Evolutionary conservation across 2,797 vertebrate genomes (phyloP), one percentile per base, ranked within the genome.

Genomic region (Enteromius radiatus): DNA sequence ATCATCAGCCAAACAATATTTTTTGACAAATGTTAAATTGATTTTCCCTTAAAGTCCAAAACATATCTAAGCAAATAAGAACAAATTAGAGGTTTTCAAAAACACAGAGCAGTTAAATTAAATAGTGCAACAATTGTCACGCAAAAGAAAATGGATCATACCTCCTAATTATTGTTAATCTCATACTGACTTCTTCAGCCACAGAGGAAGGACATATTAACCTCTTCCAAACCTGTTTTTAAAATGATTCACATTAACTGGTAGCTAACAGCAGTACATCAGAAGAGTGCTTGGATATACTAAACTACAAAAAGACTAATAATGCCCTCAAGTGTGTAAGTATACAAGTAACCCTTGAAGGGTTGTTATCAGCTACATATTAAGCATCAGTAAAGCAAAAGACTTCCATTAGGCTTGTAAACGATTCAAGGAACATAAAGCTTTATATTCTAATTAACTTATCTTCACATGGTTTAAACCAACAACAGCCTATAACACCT

Each of bases 141-240:
- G 26, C 23, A 26, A 45, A 65, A 45, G 9, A 31, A 28, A 71
- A 11, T 0, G 0, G 43, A 17, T 21, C 17, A 21, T 49, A 21
- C 15, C n/a, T 14, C 0, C 4, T 7, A 12, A 68, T 41, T 43
- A 43, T 17, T 5, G 41, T 69, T 45, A n/a, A 41, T 68, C 2
- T 68, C 38, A 45, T 3, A 69, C n/a, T 76, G 23, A 89, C 86
- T 17, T 86, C 80, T 5, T 68, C 7, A 59, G 26, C 28, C 17
- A 43, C 14, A 3, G 74, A 68, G 2, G 73, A 70, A 36, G 68
- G 45, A 17, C 65, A 49, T 84, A 52, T 90, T 90, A 4, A 61
- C n/a, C 28, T 77, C 49, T 52, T 52, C 49, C 8, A 52, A 52
- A 21, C 6, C 6, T 7, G 2, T 19, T 49, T 45, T 45, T 52